These are phyloP conservation scores for Ochropleura plecta DNA, from an alignment of 2,888 invertebrate genomes.

Conservation along the genomic window DNA sequence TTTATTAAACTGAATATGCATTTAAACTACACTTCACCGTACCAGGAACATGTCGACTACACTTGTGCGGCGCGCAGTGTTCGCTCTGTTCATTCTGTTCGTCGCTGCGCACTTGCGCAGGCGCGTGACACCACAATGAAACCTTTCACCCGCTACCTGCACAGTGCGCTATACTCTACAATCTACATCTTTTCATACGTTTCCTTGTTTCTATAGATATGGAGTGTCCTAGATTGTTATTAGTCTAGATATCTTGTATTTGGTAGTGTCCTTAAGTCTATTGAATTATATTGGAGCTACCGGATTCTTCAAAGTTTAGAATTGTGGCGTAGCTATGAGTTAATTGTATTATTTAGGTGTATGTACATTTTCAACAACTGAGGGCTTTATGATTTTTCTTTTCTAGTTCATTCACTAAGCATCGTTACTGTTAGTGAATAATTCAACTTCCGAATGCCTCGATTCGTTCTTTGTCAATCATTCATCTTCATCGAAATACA, in stretches of 20 bases:
- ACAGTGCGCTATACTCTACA: slow-evolving; percentile 57
- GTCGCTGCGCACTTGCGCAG: slow-evolving; percentile 39
- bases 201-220: slow-evolving; percentile 62
- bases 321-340: slow-evolving; percentile 14
- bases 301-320: slow-evolving; percentile 21
- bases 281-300: slow-evolving; percentile 24
- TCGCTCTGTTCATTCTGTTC: slow-evolving; percentile 30
- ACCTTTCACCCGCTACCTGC: slow-evolving; percentile 76
- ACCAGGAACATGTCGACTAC: slow-evolving; percentile 38
- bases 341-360: neutral
- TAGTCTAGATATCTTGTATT: slow-evolving; percentile 28
- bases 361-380: neutral
- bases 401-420: neutral
- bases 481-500: neutral
- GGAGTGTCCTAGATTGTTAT: slow-evolving; percentile 52
- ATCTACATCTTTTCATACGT: slow-evolving; percentile 61
- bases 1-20: neutral
- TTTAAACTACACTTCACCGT: slow-evolving; percentile 7
- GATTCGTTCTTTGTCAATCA: neutral
- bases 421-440: neutral
- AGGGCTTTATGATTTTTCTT: neutral
- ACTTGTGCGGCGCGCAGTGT: slow-evolving; percentile 35
- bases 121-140: slow-evolving; percentile 77
- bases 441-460: neutral
- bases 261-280: slow-evolving; percentile 31